A percentile compares a stretch with the other conserved stretches of the same genome.
phyloP scores from a whole-genome alignment of 2,797 vertebrate genomes.

The Sebastes iracundus region DNA sequence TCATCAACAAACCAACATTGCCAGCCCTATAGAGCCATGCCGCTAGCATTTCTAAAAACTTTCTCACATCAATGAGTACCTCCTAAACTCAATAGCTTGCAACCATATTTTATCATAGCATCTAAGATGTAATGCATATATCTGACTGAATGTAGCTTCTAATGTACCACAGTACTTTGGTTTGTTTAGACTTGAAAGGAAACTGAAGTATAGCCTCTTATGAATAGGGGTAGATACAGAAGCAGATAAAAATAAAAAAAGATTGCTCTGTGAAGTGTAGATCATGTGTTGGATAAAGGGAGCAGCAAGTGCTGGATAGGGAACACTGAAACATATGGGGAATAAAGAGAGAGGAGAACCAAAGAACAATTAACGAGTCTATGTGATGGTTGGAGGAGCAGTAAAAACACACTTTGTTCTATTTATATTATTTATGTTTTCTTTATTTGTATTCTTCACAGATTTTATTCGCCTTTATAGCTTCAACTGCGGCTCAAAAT shows the following conservation, averaged over 20 bases:
- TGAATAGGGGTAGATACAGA: not conserved
- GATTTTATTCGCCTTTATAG: slow-evolving; percentile 18
- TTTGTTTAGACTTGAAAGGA: slow-evolving; percentile 9
- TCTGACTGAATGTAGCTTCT: not conserved
- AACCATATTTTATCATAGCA: not conserved
- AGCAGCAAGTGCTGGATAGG: slow-evolving; percentile 9
- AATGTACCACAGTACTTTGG: not conserved
- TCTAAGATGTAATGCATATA: not conserved
- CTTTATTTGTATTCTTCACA: slow-evolving; percentile 23
- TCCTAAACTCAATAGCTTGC: not conserved
- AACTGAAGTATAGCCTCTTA: not conserved
- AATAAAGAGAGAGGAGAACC: slow-evolving; percentile 12
- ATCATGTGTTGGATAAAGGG: slow-evolving; percentile 26
- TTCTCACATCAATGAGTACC: not conserved
- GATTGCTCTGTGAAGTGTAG: slow-evolving; percentile 37
- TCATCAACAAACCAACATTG: not conserved
- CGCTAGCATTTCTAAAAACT: not conserved
- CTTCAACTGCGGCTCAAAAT: slow-evolving; percentile 1
- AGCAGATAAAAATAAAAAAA: slow-evolving; percentile 9
- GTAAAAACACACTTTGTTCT: slow-evolving; percentile 42
- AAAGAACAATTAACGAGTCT: slow-evolving; percentile 40
- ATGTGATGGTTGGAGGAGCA: slow-evolving; percentile 26
- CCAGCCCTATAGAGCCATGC: not conserved
- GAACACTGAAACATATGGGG: slow-evolving; percentile 16
- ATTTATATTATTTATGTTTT: slow-evolving; percentile 43